A percentile compares a stretch with the other conserved stretches of the same genome.
Conservation (phyloP, 1,140 invertebrate genomes). For the Palaemon carinicauda region DNA sequence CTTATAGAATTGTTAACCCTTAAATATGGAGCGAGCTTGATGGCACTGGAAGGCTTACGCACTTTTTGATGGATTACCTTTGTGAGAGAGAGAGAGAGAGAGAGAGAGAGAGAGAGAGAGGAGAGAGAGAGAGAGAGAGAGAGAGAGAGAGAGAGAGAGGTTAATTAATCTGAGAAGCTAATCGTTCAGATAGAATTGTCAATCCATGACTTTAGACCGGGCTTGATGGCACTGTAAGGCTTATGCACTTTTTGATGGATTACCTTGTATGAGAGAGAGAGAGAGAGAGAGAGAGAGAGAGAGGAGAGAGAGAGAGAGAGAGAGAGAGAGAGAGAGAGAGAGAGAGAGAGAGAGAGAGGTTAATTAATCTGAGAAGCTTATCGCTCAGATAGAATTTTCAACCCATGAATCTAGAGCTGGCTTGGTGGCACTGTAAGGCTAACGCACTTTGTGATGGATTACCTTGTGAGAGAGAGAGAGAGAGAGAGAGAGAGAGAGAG, state of each 20-base stretch:
- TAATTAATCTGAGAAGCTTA: too few relatives aligned
- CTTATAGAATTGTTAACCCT: too few relatives aligned
- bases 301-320: neutral
- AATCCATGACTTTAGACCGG: slow-evolving; percentile 32
- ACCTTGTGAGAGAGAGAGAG: neutral
- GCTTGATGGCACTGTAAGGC: neutral
- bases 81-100: neutral
- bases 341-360: neutral
- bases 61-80: too few relatives aligned
- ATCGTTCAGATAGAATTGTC: too few relatives aligned
- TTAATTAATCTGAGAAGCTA: too few relatives aligned
- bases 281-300: neutral
- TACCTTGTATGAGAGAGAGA: neutral
- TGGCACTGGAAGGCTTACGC: too few relatives aligned
- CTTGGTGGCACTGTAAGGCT: too few relatives aligned
- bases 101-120: neutral
- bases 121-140: neutral
- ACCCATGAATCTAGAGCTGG: too few relatives aligned
- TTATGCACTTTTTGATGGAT: neutral
- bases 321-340: slow-evolving; percentile 16
- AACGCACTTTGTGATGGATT: too few relatives aligned
- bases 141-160: neutral
- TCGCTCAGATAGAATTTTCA: too few relatives aligned
- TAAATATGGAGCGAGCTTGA: too few relatives aligned
- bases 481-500: neutral